Evolutionary conservation across 2,113 vertebrate genomes (phyloP), one percentile per base, ranked within the genome.

Genomic region (Oncorhynchus gorbuscha): DNA sequence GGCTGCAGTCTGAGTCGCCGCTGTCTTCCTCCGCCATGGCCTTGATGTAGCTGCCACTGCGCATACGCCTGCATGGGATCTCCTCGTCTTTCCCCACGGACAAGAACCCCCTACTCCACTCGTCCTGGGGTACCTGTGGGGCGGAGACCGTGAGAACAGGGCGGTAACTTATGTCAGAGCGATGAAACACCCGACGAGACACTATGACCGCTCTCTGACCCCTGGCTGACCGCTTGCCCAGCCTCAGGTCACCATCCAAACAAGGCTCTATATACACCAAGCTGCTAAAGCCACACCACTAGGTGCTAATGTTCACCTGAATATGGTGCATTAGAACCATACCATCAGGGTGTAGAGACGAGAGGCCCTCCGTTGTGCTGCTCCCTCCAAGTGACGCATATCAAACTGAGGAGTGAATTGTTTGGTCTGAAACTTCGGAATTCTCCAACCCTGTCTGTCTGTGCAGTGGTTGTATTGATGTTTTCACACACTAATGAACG

Each of bases 11-110:
- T 0, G 96, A 98, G 85, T 98, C 97, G 35, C 96, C 97, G 0
- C 96, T 97, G 72, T 98, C 96, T 0, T 97, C 96, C 65, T 99
- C 97, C 2, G 96, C 97, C 97, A 99, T 99, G 84, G 97, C 97
- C 91, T 95, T 98, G 89, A 99, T 97, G 90, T 99, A 99, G 86
- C 97, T 98, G 87, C 97, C 97, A 2, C 97, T 99, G 79, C 97
- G 95, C 97, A 99, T 99, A 86, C 97, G 92, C 81, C 97, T 92
- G 84, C 97, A 98, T 0, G 97, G 97, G 89, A 99, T 98, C 84
- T 97, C 92, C 0, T 94, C 93, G 39, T 97, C 96, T 35, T 95
- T 95, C n/a, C 94, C 95, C 79, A 94, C 91, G 3, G 95, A 94
- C 78, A 96, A 93, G 0, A 95, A 94, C 48, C 91, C 65, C 65